Conservation (phyloP, 1,140 invertebrate genomes). For the Neotoxoptera formosana region DNA sequence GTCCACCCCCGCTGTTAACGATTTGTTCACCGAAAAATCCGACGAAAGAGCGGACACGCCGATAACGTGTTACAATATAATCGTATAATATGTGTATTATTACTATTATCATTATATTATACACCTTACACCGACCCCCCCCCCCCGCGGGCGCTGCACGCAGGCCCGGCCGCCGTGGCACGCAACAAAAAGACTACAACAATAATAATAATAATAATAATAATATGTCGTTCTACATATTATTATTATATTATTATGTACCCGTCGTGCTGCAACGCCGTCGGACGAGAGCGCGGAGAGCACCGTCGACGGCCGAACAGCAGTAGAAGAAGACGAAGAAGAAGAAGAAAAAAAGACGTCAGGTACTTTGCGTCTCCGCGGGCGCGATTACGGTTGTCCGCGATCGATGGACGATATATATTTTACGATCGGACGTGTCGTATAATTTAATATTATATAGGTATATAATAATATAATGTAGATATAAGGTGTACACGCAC, state of each 20-base stretch:
- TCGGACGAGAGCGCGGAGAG: neutral
- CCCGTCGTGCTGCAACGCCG: neutral
- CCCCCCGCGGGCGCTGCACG: neutral
- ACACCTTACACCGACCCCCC: neutral
- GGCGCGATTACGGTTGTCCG: slow-evolving; percentile 9
- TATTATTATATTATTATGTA: neutral
- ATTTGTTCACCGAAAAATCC: slow-evolving; percentile 41
- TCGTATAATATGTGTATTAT: slow-evolving; percentile 5
- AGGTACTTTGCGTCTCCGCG: neutral
- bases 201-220: neutral
- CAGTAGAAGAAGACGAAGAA: neutral
- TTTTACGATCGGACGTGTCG: slow-evolving; percentile 1
- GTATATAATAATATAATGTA: neutral
- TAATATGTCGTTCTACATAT: neutral
- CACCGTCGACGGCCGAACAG: neutral
- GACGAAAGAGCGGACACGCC: neutral
- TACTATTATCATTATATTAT: slow-evolving; percentile 1
- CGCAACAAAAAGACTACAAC: neutral
- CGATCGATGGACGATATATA: neutral
- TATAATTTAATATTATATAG: neutral
- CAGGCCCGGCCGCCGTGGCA: neutral
- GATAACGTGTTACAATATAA: neutral
- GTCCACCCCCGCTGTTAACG: slow-evolving; percentile 40
- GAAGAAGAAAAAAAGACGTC: neutral
- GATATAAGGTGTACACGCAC: neutral